Base-by-base conservation (phyloP, 2,888 invertebrate genomes). In the Andricus quercusramuli region DNA sequence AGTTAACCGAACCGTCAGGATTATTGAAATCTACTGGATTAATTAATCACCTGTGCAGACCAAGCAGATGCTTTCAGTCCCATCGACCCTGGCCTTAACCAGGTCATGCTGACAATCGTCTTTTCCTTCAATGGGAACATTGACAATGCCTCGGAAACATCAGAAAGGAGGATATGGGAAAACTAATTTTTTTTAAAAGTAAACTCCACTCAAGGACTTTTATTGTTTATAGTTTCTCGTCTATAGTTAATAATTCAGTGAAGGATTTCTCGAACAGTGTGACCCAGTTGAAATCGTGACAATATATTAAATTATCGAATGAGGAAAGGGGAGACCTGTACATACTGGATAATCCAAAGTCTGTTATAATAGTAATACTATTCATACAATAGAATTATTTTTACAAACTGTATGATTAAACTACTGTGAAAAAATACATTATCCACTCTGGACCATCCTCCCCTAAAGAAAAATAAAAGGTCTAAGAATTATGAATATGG, bases 1-100 rank as follows among this genome's bases (percentile, higher is more conserved):
- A 37, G 22, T 9, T 32, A 66, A 37, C 11, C n/a, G 41, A 66
- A 66, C 20, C 9, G 32, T 17, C 22, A 66, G 66, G n/a, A 66
- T n/a, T 66, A 66, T 66, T 66, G 66, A 66, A 66, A 66, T 66
- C n/a, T n/a, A n/a, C n/a, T 37, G 41, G 41, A 66, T 41, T 41
- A 66, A 37, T 66, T 37, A 66, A 41, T 66, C 41, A 66, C 41
- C 41, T 66, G 41, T 66, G 66, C 66, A 8, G 8, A 66, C 32
- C n/a, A 66, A 66, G 66, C 66, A 66, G 66, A 66, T 66, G 41
- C 20, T 66, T 13, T 66, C 13, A 37, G 22, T 41, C 13, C 37
- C 66, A 66, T 66, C 66, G 66, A 41, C 66, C 66, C 37, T 66
- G 41, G 41, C 41, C 41, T 66, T 66, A 66, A 66, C 41, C 66